These are phyloP conservation scores for Drosophila eohydei DNA, from an alignment of 2,888 invertebrate species.

Conservation along the genomic window DNA sequence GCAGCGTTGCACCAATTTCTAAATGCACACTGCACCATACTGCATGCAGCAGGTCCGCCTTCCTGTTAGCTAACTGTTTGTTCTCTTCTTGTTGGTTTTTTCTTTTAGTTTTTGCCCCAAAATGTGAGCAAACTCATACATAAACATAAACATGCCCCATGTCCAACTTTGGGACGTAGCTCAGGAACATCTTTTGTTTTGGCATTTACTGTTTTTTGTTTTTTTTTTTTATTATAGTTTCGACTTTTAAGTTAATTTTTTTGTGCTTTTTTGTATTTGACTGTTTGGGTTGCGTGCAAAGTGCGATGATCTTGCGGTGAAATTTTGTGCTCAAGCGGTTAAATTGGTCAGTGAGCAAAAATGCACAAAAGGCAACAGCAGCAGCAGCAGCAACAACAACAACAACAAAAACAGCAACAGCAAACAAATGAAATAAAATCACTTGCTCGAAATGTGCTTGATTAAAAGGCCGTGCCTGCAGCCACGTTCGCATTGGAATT, in stretches of 20 bases:
- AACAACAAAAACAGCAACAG: constrained; percentile 29
- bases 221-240: constrained; percentile 25
- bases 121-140: constrained; percentile 72
- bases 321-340: constrained; percentile 81
- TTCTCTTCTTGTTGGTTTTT: constrained; percentile 14
- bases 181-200: constrained; percentile 44
- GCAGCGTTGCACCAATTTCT: constrained; percentile 62
- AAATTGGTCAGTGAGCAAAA: constrained; percentile 82
- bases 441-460: constrained; percentile 73
- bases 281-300: constrained; percentile 75
- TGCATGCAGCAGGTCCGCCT: constrained; percentile 16
- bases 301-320: constrained; percentile 81
- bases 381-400: constrained; percentile 22
- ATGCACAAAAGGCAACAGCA: constrained; percentile 58
- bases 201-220: constrained; percentile 41
- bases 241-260: constrained; percentile 22
- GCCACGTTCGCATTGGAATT: constrained; percentile 52
- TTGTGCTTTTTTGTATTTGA: constrained; percentile 42
- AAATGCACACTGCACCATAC: constrained; percentile 24
- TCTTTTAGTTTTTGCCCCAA: constrained; percentile 45
- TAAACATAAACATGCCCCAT: constrained; percentile 66
- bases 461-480: constrained; percentile 69
- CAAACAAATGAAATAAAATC: constrained; percentile 68
- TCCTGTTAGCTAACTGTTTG: constrained; percentile 60
- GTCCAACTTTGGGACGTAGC: constrained; percentile 58